Percentiles rank a stretch among this genome's conserved stretches.
These are phyloP conservation scores for Microplitis deprimator DNA, from an alignment of 2,888 invertebrate species.

Conservation along the genomic window DNA sequence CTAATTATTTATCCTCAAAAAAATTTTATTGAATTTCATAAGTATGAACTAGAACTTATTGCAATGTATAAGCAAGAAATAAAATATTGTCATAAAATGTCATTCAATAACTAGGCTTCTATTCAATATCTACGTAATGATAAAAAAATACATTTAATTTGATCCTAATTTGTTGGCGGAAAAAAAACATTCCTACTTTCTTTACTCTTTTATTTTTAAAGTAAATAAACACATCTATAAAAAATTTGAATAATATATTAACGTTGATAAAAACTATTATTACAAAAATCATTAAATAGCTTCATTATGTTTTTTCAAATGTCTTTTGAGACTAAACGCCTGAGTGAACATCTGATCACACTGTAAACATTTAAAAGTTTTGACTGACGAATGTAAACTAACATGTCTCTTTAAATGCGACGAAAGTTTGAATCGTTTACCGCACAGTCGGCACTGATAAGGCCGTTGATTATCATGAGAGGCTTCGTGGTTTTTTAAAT, in stretches of 20 bases:
- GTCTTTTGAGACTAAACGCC: slow-evolving; percentile 72
- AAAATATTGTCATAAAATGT: too few species aligned
- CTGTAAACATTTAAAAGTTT: slow-evolving; percentile 67
- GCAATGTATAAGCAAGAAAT: too few species aligned
- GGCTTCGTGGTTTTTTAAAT: slow-evolving; percentile 65
- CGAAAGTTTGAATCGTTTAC: slow-evolving; percentile 65
- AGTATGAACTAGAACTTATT: too few species aligned
- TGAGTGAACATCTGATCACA: slow-evolving; percentile 73
- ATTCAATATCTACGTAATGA: too few species aligned
- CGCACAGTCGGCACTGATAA: slow-evolving; percentile 66
- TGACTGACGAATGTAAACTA: slow-evolving; percentile 62
- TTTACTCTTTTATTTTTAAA: neutral
- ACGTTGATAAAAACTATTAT: too few species aligned
- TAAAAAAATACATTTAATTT: too few species aligned
- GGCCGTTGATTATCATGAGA: slow-evolving; percentile 62
- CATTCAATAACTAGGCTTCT: too few species aligned
- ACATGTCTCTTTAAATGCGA: slow-evolving; percentile 68
- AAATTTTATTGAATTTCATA: too few species aligned
- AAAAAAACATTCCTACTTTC: neutral
- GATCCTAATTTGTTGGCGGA: too few species aligned
- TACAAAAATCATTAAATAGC: slow-evolving; percentile 31
- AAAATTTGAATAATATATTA: neutral
- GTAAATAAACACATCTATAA: neutral
- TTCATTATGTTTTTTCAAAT: slow-evolving; percentile 72
- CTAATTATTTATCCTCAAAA: too few species aligned